These are phyloP conservation scores for Heliothis peltigera DNA, from an alignment of 2,888 invertebrate species.

Conservation along the genomic window DNA sequence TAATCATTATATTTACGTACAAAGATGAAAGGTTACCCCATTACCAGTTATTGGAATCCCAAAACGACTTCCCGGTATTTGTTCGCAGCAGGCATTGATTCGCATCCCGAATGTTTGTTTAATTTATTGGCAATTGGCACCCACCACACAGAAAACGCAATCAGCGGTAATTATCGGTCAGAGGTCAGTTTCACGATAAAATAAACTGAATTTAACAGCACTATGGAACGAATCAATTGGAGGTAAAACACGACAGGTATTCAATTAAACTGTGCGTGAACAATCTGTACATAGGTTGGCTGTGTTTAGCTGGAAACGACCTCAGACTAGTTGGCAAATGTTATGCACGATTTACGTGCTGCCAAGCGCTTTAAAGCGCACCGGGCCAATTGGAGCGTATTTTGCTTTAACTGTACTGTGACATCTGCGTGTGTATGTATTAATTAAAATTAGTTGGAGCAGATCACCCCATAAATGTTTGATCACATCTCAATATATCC, in stretches of 20 bases:
- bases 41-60: neutral
- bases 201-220: slow-evolving; percentile 18
- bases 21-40: neutral
- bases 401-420: slow-evolving; percentile 1
- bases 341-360: neutral
- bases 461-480: too few relatives aligned
- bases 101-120: slow-evolving; percentile 31
- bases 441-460: neutral
- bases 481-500: too few relatives aligned
- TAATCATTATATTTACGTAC: too few relatives aligned
- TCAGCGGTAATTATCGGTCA: slow-evolving; percentile 36
- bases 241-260: neutral
- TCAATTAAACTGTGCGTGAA: neutral
- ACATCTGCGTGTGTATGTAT: neutral
- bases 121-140: slow-evolving; percentile 46
- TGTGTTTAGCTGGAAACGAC: slow-evolving; percentile 7
- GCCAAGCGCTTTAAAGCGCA: neutral
- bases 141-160: slow-evolving; percentile 38
- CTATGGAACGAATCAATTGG: neutral
- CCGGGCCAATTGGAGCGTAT: neutral
- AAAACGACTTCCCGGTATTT: slow-evolving; percentile 11
- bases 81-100: slow-evolving; percentile 25
- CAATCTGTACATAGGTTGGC: neutral
- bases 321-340: neutral
- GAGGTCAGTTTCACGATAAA: slow-evolving; percentile 35